These are phyloP conservation scores for Simalia tracyae DNA, from an alignment of 2,797 vertebrate species.

Conservation along the genomic window DNA sequence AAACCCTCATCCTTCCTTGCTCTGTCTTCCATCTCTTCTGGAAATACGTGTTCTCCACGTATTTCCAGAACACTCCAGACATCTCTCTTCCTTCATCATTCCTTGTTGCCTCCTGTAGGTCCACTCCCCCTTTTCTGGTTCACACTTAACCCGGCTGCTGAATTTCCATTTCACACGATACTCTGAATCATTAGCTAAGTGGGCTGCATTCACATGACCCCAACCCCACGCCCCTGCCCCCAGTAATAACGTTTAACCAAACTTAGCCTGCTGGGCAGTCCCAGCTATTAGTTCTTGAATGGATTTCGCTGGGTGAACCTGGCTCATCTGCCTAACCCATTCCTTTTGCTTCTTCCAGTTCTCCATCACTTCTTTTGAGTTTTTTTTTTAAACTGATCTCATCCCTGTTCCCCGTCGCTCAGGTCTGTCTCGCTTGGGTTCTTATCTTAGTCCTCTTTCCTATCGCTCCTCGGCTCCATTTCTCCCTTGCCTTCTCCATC, in stretches of 20 bases:
- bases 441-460: background rate
- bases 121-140: background rate
- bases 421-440: too few relatives aligned
- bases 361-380: fast-evolving
- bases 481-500: background rate
- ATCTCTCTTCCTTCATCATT: background rate
- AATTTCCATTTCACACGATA: too few relatives aligned
- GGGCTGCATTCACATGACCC: background rate
- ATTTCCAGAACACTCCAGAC: background rate
- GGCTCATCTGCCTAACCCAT: background rate
- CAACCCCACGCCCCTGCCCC: background rate
- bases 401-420: background rate
- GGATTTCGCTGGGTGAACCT: background rate
- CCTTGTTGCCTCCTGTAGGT: background rate
- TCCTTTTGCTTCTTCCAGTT: background rate
- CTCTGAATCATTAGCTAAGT: background rate
- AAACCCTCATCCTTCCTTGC: background rate
- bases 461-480: background rate
- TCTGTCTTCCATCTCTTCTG: background rate
- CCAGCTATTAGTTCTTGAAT: background rate
- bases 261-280: background rate
- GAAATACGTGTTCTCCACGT: too few relatives aligned
- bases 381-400: background rate
- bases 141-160: background rate
- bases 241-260: background rate